A percentile compares a stretch with the other conserved stretches of the same genome.
Conservation (phyloP, 1,140 invertebrate species). For the Homarus americanus region DNA sequence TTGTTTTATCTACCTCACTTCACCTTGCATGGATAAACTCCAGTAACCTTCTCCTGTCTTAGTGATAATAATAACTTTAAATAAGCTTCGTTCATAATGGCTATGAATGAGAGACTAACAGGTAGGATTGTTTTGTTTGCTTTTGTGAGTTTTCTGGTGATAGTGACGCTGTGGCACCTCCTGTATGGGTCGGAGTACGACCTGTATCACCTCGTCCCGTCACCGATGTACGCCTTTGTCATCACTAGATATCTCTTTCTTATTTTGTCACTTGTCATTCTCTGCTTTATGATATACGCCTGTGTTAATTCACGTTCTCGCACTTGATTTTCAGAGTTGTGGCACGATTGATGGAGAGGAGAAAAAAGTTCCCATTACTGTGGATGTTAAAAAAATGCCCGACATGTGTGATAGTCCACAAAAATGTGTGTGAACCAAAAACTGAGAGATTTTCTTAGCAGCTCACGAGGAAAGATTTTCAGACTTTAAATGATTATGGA, state of each 20-base stretch:
- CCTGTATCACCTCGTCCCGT: slow-evolving; percentile 48
- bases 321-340: slow-evolving; percentile 63
- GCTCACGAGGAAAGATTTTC: not conserved
- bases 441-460: not conserved
- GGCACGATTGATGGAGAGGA: slow-evolving; percentile 34
- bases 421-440: not conserved
- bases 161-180: slow-evolving; percentile 59
- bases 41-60: no score
- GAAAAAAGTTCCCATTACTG: not conserved
- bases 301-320: slow-evolving; percentile 65
- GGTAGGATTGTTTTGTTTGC: slow-evolving; percentile 50
- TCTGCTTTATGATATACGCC: slow-evolving; percentile 67
- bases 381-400: not conserved
- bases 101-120: slow-evolving; percentile 57
- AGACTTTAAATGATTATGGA: not conserved
- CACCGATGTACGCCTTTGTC: slow-evolving; percentile 60
- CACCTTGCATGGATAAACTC: no score
- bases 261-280: slow-evolving; percentile 48
- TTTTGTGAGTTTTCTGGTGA: slow-evolving; percentile 46
- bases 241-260: slow-evolving; percentile 61
- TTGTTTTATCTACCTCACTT: no score
- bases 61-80: no score
- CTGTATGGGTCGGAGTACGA: slow-evolving; percentile 44
- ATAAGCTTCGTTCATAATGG: no score
- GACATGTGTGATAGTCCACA: slow-evolving; percentile 27